Evolutionary conservation across 2,888 invertebrate species (phyloP), one percentile per base, ranked within the genome.

Genomic region (Trissonchulus latispiculum): DNA sequence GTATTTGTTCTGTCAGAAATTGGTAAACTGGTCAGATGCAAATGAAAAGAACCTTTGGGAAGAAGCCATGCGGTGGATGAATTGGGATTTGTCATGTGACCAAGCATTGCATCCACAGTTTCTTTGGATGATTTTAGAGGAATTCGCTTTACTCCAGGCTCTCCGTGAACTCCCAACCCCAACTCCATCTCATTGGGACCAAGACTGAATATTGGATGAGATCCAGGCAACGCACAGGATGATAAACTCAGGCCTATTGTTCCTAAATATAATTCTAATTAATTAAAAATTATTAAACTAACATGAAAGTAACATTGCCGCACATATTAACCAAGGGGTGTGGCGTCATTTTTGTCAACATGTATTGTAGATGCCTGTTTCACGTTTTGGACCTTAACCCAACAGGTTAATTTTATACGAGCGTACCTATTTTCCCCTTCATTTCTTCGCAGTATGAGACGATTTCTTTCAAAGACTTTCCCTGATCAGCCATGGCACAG

Each of bases 401-500:
- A n/a, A n/a, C n/a, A n/a, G n/a, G n/a, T n/a, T n/a, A n/a, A n/a
- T n/a, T n/a, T n/a, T n/a, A n/a, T n/a, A n/a, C n/a, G n/a, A n/a
- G 8, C 77, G 75, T 78, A 83, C 84, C 84, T 79, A 84, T 81
- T 33, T 80, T 79, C 33, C 74, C 74, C 8, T 79, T 77, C 1
- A 81, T 80, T 61, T 80, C 76, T 48, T 78, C 79, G 33, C 80
- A 79, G 29, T 77, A 75, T 35, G 77, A 73, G 23, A 78, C 79
- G 23, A 91, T 89, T 36, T 88, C 87, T 0, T 85, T 80, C 74
- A 91, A 80, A 36, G 85, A 83, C 73, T 84, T 86, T 0, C 88
- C 88, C 74, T 85, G 84, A 75, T 88, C 88, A 0, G 91, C 87
- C 87, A 92, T 85, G 0, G 90, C 90, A 28, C 92, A 92, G 69